These are phyloP conservation scores for Kryphioiulus occultus DNA, from an alignment of 2,888 invertebrate genomes.

Conservation along the genomic window DNA sequence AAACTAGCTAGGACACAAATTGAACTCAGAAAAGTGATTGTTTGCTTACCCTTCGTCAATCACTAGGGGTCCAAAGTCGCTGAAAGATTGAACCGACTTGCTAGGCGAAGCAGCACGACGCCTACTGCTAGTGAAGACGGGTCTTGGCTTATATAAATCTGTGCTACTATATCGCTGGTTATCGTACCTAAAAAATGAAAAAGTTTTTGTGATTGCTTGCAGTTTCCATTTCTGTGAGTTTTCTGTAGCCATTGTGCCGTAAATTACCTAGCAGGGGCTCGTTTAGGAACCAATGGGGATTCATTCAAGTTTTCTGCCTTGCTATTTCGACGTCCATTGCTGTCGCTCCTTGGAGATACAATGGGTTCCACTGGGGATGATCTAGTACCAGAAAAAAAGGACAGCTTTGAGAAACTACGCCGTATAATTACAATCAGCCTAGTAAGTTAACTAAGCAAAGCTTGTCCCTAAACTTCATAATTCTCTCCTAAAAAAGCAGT, in stretches of 20 bases:
- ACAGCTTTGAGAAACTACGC: not conserved
- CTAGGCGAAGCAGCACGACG: conserved; percentile 42
- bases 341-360: conserved; percentile 24
- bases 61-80: not conserved
- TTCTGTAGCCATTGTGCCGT: not conserved
- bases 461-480: no score
- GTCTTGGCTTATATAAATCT: conserved; percentile 76
- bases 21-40: not conserved
- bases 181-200: not conserved
- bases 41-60: not conserved
- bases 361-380: conserved; percentile 9
- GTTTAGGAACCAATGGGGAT: not conserved
- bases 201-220: not conserved
- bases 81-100: not conserved
- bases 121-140: conserved; percentile 57
- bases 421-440: no score
- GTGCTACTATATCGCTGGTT: conserved; percentile 72
- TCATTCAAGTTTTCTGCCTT: not conserved
- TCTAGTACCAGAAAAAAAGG: not conserved
- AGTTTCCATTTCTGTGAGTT: not conserved
- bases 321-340: conserved; percentile 14
- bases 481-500: no score
- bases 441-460: no score
- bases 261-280: conserved; percentile 7
- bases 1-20: no score